Evolutionary conservation across 64 coral and sea anemone species (phyloP).

Genomic region (Dendrophyllia cribrosa): DNA sequence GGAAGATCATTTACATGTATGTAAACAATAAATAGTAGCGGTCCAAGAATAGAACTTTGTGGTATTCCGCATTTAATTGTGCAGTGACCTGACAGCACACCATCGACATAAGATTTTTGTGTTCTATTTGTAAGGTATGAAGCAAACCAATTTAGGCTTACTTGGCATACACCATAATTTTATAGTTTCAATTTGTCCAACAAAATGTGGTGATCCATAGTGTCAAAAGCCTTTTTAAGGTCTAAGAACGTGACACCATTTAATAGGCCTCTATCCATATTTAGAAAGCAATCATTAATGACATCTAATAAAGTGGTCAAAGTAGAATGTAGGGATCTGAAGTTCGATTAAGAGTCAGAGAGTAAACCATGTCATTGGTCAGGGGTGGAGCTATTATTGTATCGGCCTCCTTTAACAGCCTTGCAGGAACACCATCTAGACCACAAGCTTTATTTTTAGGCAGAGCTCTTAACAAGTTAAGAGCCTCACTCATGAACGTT

Average conservation of each 20-base stretch:
- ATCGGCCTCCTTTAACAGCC: slow-evolving; percentile 18
- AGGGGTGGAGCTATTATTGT: background rate
- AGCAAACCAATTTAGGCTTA: slow-evolving; percentile 25
- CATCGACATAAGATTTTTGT: slow-evolving; percentile 25
- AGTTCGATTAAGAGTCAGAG: slow-evolving; percentile 30
- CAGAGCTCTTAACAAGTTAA: slow-evolving; percentile 23
- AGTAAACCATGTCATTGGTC: background rate
- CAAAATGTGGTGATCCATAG: slow-evolving; percentile 2
- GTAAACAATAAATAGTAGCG: slow-evolving; percentile 38
- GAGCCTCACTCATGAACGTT: background rate
- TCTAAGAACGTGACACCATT: slow-evolving; percentile 35
- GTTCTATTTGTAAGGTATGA: slow-evolving; percentile 8
- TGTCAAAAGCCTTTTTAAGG: slow-evolving; percentile 48
- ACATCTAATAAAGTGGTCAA: slow-evolving; percentile 25
- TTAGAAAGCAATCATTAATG: background rate
- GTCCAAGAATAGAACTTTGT: slow-evolving; percentile 33
- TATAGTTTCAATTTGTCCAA: slow-evolving; percentile 1
- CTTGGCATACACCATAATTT: slow-evolving; percentile 28
- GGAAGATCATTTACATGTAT: slow-evolving; percentile 69
- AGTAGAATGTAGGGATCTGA: slow-evolving; percentile 26
- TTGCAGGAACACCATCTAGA: slow-evolving; percentile 9
- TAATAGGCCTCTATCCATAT: slow-evolving; percentile 33
- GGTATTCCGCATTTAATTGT: slow-evolving; percentile 18
- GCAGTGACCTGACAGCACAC: background rate
- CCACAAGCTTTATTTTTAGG: slow-evolving; percentile 24